Percentiles rank a stretch among this genome's conserved stretches.
These are phyloP conservation scores for Folsomia manolachei DNA, from an alignment of 2,888 invertebrate genomes.

Conservation along the genomic window DNA sequence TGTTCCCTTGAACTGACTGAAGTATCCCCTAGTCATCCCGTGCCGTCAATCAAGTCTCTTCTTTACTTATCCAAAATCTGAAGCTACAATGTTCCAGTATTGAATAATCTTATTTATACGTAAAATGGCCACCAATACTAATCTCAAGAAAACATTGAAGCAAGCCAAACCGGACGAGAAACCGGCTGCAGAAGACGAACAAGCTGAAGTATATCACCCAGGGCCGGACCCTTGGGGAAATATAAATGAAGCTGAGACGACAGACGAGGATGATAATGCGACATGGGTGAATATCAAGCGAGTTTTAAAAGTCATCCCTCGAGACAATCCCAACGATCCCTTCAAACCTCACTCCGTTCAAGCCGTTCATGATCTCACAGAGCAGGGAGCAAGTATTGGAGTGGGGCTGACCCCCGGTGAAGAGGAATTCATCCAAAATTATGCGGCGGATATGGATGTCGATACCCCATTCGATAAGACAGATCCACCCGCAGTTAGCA, in stretches of 20 bases:
- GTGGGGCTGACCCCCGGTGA: constrained; percentile 20
- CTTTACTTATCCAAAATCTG: no score
- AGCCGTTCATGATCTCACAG: constrained; percentile 18
- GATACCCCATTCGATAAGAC: constrained; percentile 34
- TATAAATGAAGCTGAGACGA: constrained; percentile 15
- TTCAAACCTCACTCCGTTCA: constrained; percentile 31
- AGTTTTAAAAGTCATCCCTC: constrained; percentile 23
- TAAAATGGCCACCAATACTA: no score
- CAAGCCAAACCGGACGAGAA: no score
- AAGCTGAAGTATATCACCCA: no score
- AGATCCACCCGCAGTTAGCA: constrained; percentile 1
- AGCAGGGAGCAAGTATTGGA: not conserved
- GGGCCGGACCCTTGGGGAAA: not conserved
- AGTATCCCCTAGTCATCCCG: no score
- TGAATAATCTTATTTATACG: no score
- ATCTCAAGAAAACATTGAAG: no score
- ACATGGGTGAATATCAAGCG: constrained; percentile 28
- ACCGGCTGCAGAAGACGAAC: no score
- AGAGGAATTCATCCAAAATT: constrained; percentile 27
- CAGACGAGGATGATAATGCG: constrained; percentile 21
- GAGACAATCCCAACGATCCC: constrained; percentile 35
- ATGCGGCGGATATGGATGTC: constrained; percentile 34
- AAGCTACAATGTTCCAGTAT: no score
- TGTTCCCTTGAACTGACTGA: no score
- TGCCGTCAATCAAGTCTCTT: no score